Evolutionary conservation across 2,888 invertebrate genomes (phyloP).

Genomic region (Habrosyne pyritoides): DNA sequence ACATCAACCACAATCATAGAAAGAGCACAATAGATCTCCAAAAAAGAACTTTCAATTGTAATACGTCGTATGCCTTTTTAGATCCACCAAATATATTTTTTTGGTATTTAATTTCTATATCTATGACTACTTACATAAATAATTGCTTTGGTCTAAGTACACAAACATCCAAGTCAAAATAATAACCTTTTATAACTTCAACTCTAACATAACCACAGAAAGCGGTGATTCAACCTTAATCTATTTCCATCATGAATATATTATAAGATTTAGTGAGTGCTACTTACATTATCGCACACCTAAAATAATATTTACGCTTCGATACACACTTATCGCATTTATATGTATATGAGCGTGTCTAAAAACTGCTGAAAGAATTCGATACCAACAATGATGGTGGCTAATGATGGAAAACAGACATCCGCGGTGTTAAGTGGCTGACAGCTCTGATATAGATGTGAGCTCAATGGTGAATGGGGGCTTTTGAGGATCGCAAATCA

Average conservation of each 20-base stretch:
- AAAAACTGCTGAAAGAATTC: conserved; percentile 50
- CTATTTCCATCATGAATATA: neutral
- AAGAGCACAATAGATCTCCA: too few species aligned
- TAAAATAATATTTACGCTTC: conserved; percentile 32
- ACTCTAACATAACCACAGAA: neutral
- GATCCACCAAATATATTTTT: too few species aligned
- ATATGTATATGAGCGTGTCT: conserved; percentile 30
- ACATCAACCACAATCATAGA: too few species aligned
- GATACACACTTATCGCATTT: conserved; percentile 12
- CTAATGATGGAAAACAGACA: conserved; percentile 62
- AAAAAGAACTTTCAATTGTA: too few species aligned
- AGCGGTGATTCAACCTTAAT: conserved; percentile 4
- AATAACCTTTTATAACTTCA: neutral
- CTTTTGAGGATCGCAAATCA: conserved; percentile 25
- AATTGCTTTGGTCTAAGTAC: too few species aligned
- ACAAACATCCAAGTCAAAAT: too few species aligned
- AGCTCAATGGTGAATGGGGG: conserved; percentile 36
- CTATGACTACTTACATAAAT: too few species aligned
- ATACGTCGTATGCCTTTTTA: too few species aligned
- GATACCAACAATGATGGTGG: conserved; percentile 31
- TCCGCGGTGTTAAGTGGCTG: conserved; percentile 54
- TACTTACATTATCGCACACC: conserved; percentile 6
- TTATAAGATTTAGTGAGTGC: conserved; percentile 1
- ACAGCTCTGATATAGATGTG: conserved; percentile 53
- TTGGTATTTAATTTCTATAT: too few species aligned